Percentiles rank a stretch among this genome's conserved stretches.
phyloP scores from a whole-genome alignment of 2,888 invertebrate species.

The Heliothis peltigera region DNA sequence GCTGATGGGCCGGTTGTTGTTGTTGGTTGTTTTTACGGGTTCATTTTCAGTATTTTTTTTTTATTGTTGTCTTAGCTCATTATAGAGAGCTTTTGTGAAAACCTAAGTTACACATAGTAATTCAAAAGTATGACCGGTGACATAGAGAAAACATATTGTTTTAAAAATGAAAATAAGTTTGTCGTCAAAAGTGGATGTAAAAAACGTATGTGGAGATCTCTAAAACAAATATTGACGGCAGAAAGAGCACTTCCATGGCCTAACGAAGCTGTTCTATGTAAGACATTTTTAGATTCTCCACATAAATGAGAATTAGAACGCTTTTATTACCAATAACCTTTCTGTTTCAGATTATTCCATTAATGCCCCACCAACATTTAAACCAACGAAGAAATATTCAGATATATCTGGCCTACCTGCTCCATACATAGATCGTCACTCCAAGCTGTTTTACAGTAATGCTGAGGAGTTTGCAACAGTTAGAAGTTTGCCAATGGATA shows the following conservation, averaged over 20 bases:
- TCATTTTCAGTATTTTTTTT: not conserved
- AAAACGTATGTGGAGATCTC: constrained; percentile 95
- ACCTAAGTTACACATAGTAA: not conserved
- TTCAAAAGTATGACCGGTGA: constrained; percentile 73
- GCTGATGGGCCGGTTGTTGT: no score
- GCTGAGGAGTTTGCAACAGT: constrained; percentile 96
- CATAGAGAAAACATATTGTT: constrained; percentile 78
- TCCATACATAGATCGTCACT: constrained; percentile 97
- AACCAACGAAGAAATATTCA: constrained; percentile 97
- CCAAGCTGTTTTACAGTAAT: constrained; percentile 95
- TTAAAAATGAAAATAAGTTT: constrained; percentile 87
- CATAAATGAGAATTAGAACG: not conserved
- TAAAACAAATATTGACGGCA: constrained; percentile 96
- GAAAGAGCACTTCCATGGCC: constrained; percentile 95
- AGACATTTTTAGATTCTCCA: constrained; percentile 64
- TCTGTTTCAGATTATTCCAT: constrained; percentile 93
- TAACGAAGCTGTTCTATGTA: constrained; percentile 93
- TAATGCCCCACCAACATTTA: constrained; percentile 97
- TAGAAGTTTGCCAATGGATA: constrained; percentile 96
- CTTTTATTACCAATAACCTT: constrained; percentile 14
- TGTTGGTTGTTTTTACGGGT: no score
- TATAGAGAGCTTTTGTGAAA: not conserved
- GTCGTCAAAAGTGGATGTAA: constrained; percentile 91
- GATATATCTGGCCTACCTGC: constrained; percentile 97
- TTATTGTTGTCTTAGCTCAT: not conserved